Conservation (phyloP, 2,797 vertebrate genomes). For the Sternotherus odoratus region DNA sequence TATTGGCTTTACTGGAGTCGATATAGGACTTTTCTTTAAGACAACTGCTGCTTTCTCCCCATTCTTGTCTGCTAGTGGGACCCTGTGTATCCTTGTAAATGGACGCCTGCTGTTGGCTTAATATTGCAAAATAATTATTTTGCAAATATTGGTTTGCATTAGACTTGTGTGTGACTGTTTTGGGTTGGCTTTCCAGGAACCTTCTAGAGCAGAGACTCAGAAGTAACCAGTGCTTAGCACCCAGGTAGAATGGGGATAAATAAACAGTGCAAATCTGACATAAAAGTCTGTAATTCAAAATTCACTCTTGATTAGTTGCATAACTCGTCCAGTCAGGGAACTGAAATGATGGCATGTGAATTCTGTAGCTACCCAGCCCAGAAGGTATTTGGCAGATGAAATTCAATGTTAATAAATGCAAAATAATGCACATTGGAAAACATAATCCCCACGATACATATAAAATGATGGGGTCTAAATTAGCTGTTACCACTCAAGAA, state of each 20-base stretch:
- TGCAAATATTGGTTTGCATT: not conserved
- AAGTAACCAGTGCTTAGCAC: conserved; percentile 23
- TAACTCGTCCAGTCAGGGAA: not conserved
- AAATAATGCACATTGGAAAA: no score
- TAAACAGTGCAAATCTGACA: conserved; percentile 25
- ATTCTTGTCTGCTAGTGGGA: not conserved
- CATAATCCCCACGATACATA: no score
- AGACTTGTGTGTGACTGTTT: not conserved
- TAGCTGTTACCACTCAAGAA: no score
- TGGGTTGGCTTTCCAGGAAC: conserved; percentile 6
- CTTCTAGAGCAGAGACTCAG: conserved; percentile 18
- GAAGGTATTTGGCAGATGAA: not conserved
- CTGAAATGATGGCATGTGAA: not conserved
- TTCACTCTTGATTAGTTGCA: conserved; percentile 6
- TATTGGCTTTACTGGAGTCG: not conserved
- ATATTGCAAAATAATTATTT: conserved; percentile 13
- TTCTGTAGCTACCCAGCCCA: not conserved
- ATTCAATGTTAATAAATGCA: no score
- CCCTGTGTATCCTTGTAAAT: conserved; percentile 56
- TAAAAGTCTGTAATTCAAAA: not conserved
- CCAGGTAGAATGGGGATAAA: conserved; percentile 13
- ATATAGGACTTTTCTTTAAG: conserved; percentile 1
- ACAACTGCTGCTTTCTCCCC: not conserved
- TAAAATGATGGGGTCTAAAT: no score
- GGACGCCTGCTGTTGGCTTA: conserved; percentile 25